Evolutionary conservation across 2,797 vertebrate genomes (phyloP).

Genomic region (Diglossa cyanea): DNA sequence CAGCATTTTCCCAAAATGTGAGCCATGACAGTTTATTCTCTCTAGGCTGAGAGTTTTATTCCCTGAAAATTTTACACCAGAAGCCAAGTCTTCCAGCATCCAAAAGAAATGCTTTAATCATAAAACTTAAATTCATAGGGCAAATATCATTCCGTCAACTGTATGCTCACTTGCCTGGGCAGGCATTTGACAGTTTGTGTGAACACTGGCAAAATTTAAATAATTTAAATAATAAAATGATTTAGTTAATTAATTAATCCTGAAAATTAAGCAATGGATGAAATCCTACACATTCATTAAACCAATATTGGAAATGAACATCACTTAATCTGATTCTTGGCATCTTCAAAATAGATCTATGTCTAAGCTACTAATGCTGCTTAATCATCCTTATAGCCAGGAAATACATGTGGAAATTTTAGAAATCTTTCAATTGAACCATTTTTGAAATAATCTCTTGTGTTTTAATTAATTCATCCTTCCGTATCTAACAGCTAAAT

Average conservation of each 20-base stretch:
- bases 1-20: background rate
- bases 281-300: background rate
- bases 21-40: background rate
- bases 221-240: background rate
- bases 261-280: background rate
- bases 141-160: background rate
- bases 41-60: background rate
- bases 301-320: background rate
- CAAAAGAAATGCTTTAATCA: background rate
- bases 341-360: background rate
- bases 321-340: background rate
- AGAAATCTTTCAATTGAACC: background rate
- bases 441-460: rapidly evolving
- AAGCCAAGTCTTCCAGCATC: background rate
- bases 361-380: background rate
- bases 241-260: background rate
- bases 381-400: background rate
- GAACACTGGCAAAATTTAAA: background rate
- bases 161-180: background rate
- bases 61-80: background rate
- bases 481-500: background rate
- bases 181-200: background rate
- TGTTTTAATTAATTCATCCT: background rate
- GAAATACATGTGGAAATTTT: background rate
- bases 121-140: background rate